phyloP scores from a whole-genome alignment of 1,140 invertebrate species.

The Hydropsyche tenuis region DNA sequence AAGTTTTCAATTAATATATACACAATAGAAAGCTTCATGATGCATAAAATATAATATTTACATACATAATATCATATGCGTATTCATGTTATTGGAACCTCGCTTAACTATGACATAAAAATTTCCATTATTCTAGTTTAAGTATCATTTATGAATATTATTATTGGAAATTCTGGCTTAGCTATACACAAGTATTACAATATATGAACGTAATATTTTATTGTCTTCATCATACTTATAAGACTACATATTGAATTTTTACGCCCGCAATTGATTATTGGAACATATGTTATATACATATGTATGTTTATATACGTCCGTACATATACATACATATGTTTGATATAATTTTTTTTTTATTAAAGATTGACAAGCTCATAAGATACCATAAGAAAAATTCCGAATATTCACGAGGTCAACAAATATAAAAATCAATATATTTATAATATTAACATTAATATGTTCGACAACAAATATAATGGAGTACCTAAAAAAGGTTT shows the following conservation, averaged over 20 bases:
- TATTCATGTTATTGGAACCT: constrained; percentile 5
- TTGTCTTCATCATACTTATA: constrained; percentile 46
- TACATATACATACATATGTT: too few species aligned
- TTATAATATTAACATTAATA: too few species aligned
- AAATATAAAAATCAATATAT: background rate
- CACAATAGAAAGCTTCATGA: background rate
- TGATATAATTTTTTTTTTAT: too few species aligned
- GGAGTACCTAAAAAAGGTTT: background rate
- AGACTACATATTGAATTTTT: background rate
- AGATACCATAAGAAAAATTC: constrained; percentile 39
- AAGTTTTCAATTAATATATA: background rate
- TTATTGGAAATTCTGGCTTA: constrained; percentile 46
- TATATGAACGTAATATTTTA: constrained; percentile 49
- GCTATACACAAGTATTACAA: constrained; percentile 26
- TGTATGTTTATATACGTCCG: too few species aligned
- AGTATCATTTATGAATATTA: constrained; percentile 23
- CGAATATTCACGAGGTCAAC: too few species aligned
- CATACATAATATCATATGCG: background rate
- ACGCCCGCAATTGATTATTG: too few species aligned
- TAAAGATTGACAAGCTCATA: constrained; percentile 33
- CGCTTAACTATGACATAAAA: background rate
- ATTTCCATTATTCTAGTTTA: constrained; percentile 6
- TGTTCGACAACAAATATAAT: background rate
- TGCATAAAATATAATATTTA: constrained; percentile 21
- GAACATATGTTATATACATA: too few species aligned